phyloP scores from a whole-genome alignment of 35 echinoderm and acorn worm species.

The Heliocidaris erythrogramma region DNA sequence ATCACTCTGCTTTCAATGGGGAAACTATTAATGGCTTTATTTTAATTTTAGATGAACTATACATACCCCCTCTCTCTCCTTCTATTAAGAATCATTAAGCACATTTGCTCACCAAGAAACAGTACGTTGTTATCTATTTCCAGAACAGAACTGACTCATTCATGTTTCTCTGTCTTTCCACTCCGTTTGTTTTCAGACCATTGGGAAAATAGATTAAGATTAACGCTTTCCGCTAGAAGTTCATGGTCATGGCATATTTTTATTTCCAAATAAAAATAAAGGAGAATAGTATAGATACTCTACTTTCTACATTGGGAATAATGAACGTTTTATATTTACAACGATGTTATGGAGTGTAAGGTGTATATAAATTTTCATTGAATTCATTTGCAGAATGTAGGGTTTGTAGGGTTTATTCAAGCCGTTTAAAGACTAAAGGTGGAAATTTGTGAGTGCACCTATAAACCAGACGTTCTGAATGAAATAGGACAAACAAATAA shows the following conservation, averaged over 20 bases:
- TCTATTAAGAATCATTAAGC: not conserved
- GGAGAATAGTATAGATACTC: no score
- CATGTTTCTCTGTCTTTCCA: not conserved
- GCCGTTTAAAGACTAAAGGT: no score
- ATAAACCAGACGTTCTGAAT: no score
- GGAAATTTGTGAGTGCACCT: no score
- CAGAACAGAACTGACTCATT: not conserved
- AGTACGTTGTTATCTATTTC: not conserved
- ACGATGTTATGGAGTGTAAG: no score
- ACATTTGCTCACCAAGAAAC: not conserved
- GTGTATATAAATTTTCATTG: no score
- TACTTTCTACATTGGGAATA: no score
- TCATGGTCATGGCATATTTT: not conserved
- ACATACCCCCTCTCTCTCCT: not conserved
- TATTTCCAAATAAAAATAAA: no score
- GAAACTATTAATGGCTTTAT: not conserved
- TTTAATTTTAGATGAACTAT: not conserved
- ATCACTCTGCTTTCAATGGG: not conserved
- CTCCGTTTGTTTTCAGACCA: not conserved
- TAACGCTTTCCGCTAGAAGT: not conserved
- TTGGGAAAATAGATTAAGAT: not conserved
- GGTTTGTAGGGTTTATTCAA: no score
- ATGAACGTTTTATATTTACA: no score
- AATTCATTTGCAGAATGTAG: no score
- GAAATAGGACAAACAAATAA: no score